Conservation (phyloP, 2,113 vertebrate genomes). For the Melanerpes formicivorus region DNA sequence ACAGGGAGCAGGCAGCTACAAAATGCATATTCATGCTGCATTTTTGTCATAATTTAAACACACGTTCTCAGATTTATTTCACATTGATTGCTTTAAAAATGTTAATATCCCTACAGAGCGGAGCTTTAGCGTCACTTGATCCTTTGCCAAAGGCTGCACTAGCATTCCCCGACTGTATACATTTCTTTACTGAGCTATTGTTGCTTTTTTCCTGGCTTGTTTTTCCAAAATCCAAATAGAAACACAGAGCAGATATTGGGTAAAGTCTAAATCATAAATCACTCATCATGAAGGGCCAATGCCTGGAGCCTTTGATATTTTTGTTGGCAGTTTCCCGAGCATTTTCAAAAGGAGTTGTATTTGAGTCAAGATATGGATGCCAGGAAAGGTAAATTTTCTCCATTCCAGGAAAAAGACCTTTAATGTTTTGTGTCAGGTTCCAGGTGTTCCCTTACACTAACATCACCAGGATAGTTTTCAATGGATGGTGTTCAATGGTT, state of each 20-base stretch:
- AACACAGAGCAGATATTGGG: slow-evolving; percentile 24
- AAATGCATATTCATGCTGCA: slow-evolving; percentile 59
- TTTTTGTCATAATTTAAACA: slow-evolving; percentile 57
- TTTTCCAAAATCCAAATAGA: slow-evolving; percentile 60
- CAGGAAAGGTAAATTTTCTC: slow-evolving; percentile 25
- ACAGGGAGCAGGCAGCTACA: slow-evolving; percentile 31
- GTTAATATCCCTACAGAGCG: slow-evolving; percentile 31
- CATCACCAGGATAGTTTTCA: not conserved
- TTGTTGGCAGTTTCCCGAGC: slow-evolving; percentile 23
- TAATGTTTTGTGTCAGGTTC: not conserved
- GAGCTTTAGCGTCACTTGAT: slow-evolving; percentile 44
- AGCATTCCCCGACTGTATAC: slow-evolving; percentile 27
- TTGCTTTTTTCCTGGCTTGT: slow-evolving; percentile 37
- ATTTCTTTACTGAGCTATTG: slow-evolving; percentile 59
- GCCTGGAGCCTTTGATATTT: slow-evolving; percentile 19
- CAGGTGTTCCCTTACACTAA: not conserved
- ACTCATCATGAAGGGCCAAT: not conserved
- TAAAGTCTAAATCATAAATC: slow-evolving; percentile 20
- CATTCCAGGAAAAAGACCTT: not conserved
- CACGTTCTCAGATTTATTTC: slow-evolving; percentile 58
- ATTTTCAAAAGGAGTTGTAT: slow-evolving; percentile 3
- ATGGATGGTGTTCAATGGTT: not conserved
- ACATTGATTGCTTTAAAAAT: slow-evolving; percentile 62
- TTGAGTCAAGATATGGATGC: not conserved
- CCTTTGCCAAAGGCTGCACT: slow-evolving; percentile 24